phyloP scores from a whole-genome alignment of 2,797 vertebrate genomes.

The Spinus pinus region DNA sequence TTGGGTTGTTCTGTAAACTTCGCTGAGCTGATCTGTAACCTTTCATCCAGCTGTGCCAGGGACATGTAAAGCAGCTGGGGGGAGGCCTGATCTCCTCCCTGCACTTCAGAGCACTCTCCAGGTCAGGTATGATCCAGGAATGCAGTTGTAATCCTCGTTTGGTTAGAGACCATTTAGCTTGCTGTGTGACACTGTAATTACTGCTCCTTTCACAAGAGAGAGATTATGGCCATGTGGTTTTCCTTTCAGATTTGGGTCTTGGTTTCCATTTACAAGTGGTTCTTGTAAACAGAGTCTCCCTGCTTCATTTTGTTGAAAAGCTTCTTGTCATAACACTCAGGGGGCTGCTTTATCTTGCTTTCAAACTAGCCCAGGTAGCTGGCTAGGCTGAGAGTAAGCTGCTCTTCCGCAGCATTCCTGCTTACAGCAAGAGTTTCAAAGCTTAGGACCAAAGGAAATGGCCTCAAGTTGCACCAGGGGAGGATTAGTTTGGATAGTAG shows the following conservation, averaged over 20 bases:
- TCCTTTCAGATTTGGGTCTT: constrained; percentile 36
- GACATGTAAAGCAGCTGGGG: background rate
- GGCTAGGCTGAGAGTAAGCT: background rate
- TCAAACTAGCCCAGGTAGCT: background rate
- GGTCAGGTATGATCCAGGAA: constrained; percentile 20
- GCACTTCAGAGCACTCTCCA: background rate
- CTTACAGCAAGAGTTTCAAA: background rate
- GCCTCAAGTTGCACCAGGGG: background rate
- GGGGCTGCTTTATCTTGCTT: constrained; percentile 41
- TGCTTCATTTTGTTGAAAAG: constrained; percentile 51
- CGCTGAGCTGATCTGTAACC: background rate
- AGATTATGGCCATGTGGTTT: constrained; percentile 57
- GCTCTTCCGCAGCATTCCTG: background rate
- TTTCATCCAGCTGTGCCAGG: background rate
- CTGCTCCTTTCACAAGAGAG: background rate
- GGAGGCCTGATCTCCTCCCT: background rate
- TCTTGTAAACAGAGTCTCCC: constrained; percentile 56
- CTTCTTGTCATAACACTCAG: constrained; percentile 58
- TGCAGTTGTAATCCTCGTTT: background rate
- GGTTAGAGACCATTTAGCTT: constrained; percentile 27
- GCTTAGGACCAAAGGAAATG: background rate
- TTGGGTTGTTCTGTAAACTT: background rate
- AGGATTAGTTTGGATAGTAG: background rate
- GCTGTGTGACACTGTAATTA: background rate
- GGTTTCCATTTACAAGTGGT: constrained; percentile 44